These are phyloP conservation scores for Seriola aureovittata DNA, from an alignment of 2,113 vertebrate genomes.

Conservation along the genomic window DNA sequence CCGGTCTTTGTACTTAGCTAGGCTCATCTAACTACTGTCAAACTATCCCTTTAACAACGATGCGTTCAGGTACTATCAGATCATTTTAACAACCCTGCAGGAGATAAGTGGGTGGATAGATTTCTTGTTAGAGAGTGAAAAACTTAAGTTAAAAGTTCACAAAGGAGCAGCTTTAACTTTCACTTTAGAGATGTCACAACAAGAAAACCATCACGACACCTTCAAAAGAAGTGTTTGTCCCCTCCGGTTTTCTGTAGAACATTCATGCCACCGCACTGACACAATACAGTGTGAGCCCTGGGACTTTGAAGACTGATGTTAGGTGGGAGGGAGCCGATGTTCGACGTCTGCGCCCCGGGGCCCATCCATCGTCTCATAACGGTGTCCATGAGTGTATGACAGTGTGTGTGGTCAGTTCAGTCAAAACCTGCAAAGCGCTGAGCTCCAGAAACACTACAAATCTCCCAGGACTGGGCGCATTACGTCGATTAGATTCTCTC, in stretches of 20 bases:
- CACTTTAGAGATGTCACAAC: conserved; percentile 8
- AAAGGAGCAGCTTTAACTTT: neutral
- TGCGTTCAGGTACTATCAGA: neutral
- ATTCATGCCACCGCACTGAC: neutral
- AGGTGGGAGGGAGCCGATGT: neutral
- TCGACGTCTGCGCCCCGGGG: neutral
- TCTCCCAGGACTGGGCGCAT: conserved; percentile 1
- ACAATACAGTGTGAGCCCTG: neutral
- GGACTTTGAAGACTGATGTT: neutral
- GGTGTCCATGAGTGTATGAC: neutral
- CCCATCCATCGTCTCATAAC: conserved; percentile 24
- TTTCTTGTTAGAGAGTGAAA: neutral
- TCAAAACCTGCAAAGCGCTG: conserved; percentile 21
- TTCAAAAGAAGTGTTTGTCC: neutral
- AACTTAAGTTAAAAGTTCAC: neutral
- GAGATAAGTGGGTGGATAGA: neutral
- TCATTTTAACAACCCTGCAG: neutral
- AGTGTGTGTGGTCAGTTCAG: conserved; percentile 1
- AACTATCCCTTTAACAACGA: neutral
- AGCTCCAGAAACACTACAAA: conserved; percentile 10
- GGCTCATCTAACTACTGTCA: neutral
- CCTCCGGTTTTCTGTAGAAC: neutral
- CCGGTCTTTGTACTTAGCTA: neutral
- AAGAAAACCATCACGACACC: neutral
- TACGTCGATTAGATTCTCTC: neutral